Evolutionary conservation across 2,888 invertebrate species (phyloP), one percentile per base, ranked within the genome.

Genomic region (Anoplius nigerrimus): DNA sequence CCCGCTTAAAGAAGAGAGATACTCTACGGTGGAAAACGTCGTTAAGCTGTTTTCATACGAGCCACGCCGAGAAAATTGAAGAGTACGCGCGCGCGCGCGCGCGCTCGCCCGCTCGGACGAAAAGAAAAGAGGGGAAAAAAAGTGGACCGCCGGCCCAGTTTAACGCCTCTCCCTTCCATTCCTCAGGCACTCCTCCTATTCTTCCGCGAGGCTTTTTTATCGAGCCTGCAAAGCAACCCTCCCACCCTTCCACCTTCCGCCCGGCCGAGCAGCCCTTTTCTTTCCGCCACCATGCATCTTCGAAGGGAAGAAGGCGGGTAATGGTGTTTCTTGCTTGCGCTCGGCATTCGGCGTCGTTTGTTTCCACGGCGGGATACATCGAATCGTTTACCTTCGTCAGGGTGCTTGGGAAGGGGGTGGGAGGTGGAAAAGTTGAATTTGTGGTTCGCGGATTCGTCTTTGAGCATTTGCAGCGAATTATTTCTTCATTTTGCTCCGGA

Each of bases 271-370:
- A 66, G 72, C 53, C 69, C 65, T 65, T 59, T 67, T 43, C 71
- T 24, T 48, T 34, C n/a, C 56, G 22, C 11, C 34, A 22, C 57
- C 59, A 59, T 54, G 67, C 56, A 46, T 68, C 69, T 68, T 58
- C 61, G n/a, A 8, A 20, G 34, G 20, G 18, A 34, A n/a, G 42
- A 54, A 54, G 18, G 20, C 46, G 42, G 69, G 60, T 68, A 77
- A 77, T 75, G 66, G 58, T 69, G 56, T 66, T 78, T 78, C 69
- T 76, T 76, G 60, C 73, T 34, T 34, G 56, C 62, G 21, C 16
- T 64, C 65, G 66, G 34, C 34, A 34, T 34, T 34, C 34, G 34
- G 34, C 34, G 34, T 34, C 34, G 34, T 45, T 48, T 34, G 62
- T 18, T 57, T 57, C 45, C 43, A 22, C 20, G 20, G n/a, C 18